These are phyloP conservation scores for Ctenopoma kingsleyae DNA, from an alignment of 2,797 vertebrate species.

Conservation along the genomic window DNA sequence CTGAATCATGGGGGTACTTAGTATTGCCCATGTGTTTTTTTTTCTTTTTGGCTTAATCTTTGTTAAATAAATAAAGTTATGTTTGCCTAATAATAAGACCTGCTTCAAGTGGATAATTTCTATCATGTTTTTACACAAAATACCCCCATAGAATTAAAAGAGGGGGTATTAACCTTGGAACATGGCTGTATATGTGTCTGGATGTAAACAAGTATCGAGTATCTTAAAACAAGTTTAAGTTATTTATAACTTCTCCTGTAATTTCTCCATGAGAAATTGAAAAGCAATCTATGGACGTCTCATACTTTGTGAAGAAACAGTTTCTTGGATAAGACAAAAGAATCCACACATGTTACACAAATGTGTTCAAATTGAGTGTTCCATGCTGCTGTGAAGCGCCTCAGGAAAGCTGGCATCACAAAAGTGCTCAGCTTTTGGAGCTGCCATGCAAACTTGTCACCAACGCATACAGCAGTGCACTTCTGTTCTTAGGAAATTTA, in stretches of 20 bases:
- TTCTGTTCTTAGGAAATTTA: conserved; percentile 34
- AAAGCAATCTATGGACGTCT: neutral
- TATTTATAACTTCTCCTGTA: no score
- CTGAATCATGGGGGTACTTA: no score
- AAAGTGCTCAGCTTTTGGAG: conserved; percentile 19
- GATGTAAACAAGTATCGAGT: neutral
- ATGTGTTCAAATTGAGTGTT: conserved; percentile 2
- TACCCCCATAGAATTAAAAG: no score
- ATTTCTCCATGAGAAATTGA: neutral
- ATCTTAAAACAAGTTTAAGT: neutral
- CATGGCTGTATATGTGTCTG: neutral
- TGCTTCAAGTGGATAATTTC: no score
- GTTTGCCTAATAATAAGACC: no score
- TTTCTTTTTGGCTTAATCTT: no score
- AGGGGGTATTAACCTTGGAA: no score
- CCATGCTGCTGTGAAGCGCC: conserved; percentile 22
- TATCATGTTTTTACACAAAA: no score
- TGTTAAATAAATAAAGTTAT: no score
- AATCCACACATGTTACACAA: neutral
- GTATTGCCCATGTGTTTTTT: no score
- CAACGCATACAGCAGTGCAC: conserved; percentile 25
- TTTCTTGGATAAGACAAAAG: neutral
- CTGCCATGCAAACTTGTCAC: conserved; percentile 36
- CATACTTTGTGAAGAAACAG: neutral
- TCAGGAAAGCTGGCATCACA: conserved; percentile 23